A percentile compares a stretch with the other conserved stretches of the same genome.
Evolutionary conservation across 1,140 invertebrate genomes (phyloP).

Genomic region (Epicauta chinensis): DNA sequence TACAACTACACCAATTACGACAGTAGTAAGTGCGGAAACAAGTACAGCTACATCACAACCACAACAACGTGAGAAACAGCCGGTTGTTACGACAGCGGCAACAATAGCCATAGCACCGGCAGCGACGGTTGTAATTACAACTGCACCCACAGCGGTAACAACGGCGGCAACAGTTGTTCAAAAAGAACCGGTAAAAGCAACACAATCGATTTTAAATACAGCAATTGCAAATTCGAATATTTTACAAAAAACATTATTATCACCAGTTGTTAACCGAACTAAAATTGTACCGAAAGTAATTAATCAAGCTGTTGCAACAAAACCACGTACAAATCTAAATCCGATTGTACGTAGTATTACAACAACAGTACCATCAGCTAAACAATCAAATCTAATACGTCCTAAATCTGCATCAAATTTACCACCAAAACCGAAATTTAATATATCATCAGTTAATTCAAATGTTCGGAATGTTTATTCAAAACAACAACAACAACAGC

Average conservation of each 20-base stretch:
- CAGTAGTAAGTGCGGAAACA: not conserved
- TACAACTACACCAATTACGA: not conserved
- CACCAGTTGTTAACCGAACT: conserved; percentile 5
- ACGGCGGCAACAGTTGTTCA: not conserved
- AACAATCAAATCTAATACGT: conserved; percentile 3
- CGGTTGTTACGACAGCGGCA: not conserved
- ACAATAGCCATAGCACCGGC: not conserved
- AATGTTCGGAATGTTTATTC: conserved; percentile 21
- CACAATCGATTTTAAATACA: conserved; percentile 30
- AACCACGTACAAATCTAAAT: conserved; percentile 5
- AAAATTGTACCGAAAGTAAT: conserved; percentile 18
- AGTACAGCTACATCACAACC: not conserved
- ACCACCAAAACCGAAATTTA: conserved; percentile 21
- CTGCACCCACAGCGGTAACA: not conserved
- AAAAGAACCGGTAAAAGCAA: not conserved
- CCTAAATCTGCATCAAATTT: conserved; percentile 9
- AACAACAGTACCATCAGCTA: not conserved
- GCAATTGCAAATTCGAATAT: conserved; percentile 27
- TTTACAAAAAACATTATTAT: conserved; percentile 10
- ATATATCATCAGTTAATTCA: conserved; percentile 8
- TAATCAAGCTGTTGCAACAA: conserved; percentile 14
- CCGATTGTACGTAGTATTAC: not conserved
- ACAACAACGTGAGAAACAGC: too few relatives aligned
- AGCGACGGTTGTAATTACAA: not conserved
- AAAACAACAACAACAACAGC: not conserved